Percentiles rank a stretch among this genome's conserved stretches.
phyloP scores from a whole-genome alignment of 37 sponge, comb jelly and placozoan species.

The Cladorhizidae sp. region DNA sequence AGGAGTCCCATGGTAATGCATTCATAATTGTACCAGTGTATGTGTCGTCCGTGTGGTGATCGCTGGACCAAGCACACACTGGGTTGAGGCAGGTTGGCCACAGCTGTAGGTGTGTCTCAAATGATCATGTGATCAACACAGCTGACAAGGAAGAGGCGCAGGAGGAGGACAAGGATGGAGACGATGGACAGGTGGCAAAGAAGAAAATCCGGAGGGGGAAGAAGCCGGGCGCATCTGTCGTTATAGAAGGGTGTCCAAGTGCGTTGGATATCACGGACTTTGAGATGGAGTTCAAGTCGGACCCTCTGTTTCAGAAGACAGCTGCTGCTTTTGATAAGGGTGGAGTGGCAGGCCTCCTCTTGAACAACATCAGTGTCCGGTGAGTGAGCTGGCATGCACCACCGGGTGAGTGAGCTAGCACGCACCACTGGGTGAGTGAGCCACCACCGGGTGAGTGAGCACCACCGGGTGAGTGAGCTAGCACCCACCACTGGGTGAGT shows the following conservation, averaged over 20 bases:
- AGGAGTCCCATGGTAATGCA: slow-evolving; percentile 10
- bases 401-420: too few species aligned
- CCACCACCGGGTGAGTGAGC: too few species aligned
- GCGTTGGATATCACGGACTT: slow-evolving; percentile 50
- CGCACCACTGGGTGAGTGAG: too few species aligned
- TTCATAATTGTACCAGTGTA: background rate
- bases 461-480: too few species aligned
- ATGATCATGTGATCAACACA: background rate
- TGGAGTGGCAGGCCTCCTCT: slow-evolving; percentile 69
- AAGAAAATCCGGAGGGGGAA: background rate
- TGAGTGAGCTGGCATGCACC: background rate
- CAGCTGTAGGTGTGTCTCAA: background rate
- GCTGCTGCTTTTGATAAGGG: slow-evolving; percentile 87
- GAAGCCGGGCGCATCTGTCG: slow-evolving; percentile 8
- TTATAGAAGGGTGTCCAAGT: slow-evolving; percentile 57
- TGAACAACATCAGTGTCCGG: slow-evolving; percentile 48
- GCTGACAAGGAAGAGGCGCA: background rate
- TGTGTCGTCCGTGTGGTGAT: background rate
- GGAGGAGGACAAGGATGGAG: background rate
- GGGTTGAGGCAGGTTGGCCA: too few species aligned
- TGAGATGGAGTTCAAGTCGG: slow-evolving; percentile 80
- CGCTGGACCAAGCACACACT: too few species aligned
- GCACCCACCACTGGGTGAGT: too few species aligned
- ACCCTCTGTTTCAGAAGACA: slow-evolving; percentile 80
- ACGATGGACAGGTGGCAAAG: background rate